Evolutionary conservation across 2,888 invertebrate species (phyloP), one percentile per base, ranked within the genome.

Genomic region (Cerastis leucographa): DNA sequence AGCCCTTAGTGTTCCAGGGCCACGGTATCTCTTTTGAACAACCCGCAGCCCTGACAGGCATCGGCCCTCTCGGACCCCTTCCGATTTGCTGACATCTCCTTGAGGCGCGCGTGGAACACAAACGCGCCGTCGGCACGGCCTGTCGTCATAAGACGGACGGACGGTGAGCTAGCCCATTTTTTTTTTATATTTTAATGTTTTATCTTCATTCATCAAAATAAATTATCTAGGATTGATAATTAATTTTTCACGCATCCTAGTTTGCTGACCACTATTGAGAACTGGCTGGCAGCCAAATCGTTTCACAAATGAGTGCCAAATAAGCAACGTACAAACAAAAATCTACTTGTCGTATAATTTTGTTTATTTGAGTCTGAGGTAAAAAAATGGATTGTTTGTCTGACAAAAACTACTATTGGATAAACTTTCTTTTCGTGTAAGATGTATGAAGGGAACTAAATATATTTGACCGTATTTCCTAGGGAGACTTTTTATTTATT

Each of bases 201-300:
- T n/a, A n/a, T n/a, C n/a, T n/a, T n/a, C n/a, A n/a, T n/a, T n/a
- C n/a, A n/a, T n/a, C n/a, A n/a, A n/a, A n/a, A n/a, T n/a, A n/a
- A n/a, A n/a, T n/a, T n/a, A n/a, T n/a, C n/a, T n/a, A n/a, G n/a
- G n/a, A n/a, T n/a, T n/a, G n/a, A n/a, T 70, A 14, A 61, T 62
- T 77, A 59, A 56, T 71, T 51, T 71, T 64, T 79, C 67, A 67
- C 40, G 40, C 62, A 44, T 22, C 35, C 22, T n/a, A 51, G 59
- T 68, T 79, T 35, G 59, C 66, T 46, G 17, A 59, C 78, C 75
- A 22, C 54, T 42, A 44, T 65, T 14, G 35, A 14, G 49, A 51
- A 73, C 79, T 91, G 91, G 90, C 87, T 46, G 61, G 29, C 72
- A 76, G 85, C 90, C 91, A 90, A 88, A 88, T 84, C 70, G 42